Base-by-base conservation (phyloP, 92 coral and sea anemone species). In the Heteractis magnifica region DNA sequence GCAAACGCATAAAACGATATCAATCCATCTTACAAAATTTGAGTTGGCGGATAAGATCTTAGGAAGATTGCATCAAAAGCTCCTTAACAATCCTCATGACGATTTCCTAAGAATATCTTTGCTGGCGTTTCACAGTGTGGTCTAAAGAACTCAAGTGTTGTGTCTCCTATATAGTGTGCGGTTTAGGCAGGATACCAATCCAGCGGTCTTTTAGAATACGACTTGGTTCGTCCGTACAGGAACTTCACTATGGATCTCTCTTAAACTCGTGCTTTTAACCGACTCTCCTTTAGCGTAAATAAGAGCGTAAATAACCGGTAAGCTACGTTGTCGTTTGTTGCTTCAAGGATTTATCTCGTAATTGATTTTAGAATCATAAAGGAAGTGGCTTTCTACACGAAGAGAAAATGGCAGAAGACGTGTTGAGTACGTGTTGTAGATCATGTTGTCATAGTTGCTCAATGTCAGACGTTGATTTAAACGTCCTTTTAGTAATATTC, bases 21-120 rank as follows among this genome's bases (percentile, higher is more conserved):
- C 52, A 72, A 23, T 58, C 21, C 20, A 78, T 78, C 71, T 56
- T 78, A 23, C 23, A 26, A 68, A 23, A 23, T 59, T 7, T n/a
- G 58, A 5, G 75, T 79, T 79, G 83, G 83, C 58, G 83, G 73
- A 79, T 60, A 65, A 79, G 71, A 65, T 60, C 8, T 26, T 49
- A 68, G 56, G 83, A 79, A 60, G 84, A 81, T 59, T 81, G 48
- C 77, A 81, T 21, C 5, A 15, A 34, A 78, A 41, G 82, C 51
- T 23, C n/a, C 72, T 55, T 78, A 59, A 6, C 52, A 20, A 16
- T 62, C 41, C 72, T 56, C 50, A 51, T 81, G 84, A 81, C 84
- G 84, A 81, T 76, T 81, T 68, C 15, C 74, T 81, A 81, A 18
- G 76, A 71, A 75, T 81, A 81, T 81, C 71, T 52, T 8, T 20